phyloP scores from a whole-genome alignment of 2,888 invertebrate species.

The Stomorhina lunata region DNA sequence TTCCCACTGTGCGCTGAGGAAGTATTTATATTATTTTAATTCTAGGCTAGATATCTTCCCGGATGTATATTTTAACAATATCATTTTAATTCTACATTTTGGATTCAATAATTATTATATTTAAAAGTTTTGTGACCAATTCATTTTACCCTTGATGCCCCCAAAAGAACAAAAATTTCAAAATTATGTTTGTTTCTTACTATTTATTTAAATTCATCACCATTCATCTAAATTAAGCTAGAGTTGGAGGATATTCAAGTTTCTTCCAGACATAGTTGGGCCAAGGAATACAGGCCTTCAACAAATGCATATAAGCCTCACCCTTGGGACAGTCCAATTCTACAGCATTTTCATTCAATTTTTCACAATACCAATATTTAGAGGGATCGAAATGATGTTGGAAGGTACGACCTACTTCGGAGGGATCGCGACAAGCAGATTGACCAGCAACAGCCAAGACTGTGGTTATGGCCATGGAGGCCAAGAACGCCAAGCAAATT shows the following conservation, averaged over 20 bases:
- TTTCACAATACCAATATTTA: slow-evolving; percentile 76
- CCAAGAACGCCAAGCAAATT: slow-evolving; percentile 52
- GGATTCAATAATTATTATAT: too few relatives aligned
- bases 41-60: too few relatives aligned
- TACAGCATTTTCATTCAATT: slow-evolving; percentile 69
- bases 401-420: slow-evolving; percentile 72
- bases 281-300: slow-evolving; percentile 77
- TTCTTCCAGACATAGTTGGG: slow-evolving; percentile 76
- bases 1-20: too few relatives aligned
- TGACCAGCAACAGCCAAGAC: slow-evolving; percentile 72
- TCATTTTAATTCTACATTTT: too few relatives aligned
- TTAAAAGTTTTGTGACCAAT: too few relatives aligned
- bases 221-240: slow-evolving; percentile 69
- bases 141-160: too few relatives aligned
- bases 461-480: slow-evolving; percentile 66
- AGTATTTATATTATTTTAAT: too few relatives aligned
- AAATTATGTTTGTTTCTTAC: too few relatives aligned
- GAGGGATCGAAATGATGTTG: slow-evolving; percentile 77
- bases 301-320: slow-evolving; percentile 74
- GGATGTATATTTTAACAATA: too few relatives aligned
- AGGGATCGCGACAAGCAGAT: slow-evolving; percentile 74
- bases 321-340: slow-evolving; percentile 73
- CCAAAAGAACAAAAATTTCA: too few relatives aligned
- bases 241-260: slow-evolving; percentile 74
- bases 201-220: background rate